phyloP scores from a whole-genome alignment of 2,797 vertebrate species.

The Tenualosa thibaudeaui region DNA sequence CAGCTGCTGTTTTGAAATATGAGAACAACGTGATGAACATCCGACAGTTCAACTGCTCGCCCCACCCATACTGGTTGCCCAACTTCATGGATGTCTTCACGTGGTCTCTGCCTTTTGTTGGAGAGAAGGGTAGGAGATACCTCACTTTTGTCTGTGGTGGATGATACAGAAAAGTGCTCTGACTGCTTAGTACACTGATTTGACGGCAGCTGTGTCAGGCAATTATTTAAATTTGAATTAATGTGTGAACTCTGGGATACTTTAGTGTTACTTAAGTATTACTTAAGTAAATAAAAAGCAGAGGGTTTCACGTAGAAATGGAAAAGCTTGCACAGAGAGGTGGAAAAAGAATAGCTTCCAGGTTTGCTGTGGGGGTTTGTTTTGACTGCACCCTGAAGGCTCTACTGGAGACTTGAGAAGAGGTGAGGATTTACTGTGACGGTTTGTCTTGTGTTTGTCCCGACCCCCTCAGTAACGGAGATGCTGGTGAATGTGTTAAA shows the following conservation, averaged over 20 bases:
- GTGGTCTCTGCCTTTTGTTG: constrained; percentile 80
- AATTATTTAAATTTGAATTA: not conserved
- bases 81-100: constrained; percentile 85
- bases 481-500: constrained; percentile 98
- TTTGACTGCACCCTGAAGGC: not conserved
- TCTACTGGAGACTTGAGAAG: not conserved
- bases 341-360: not conserved
- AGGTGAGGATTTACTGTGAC: not conserved
- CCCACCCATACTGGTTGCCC: constrained; percentile 80
- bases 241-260: not conserved
- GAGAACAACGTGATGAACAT: constrained; percentile 84
- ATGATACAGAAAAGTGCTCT: not conserved
- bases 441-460: constrained; percentile 22
- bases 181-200: not conserved
- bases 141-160: not conserved
- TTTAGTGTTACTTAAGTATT: not conserved
- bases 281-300: not conserved
- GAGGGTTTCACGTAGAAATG: not conserved
- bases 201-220: not conserved
- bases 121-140: constrained; percentile 74
- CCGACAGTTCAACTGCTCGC: constrained; percentile 80
- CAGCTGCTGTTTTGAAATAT: constrained; percentile 80
- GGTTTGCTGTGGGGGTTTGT: not conserved
- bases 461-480: constrained; percentile 84
- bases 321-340: not conserved